A percentile compares a stretch with the other conserved stretches of the same genome.
Conservation (phyloP, 2,113 vertebrate species). For the Chaenocephalus aceratus region DNA sequence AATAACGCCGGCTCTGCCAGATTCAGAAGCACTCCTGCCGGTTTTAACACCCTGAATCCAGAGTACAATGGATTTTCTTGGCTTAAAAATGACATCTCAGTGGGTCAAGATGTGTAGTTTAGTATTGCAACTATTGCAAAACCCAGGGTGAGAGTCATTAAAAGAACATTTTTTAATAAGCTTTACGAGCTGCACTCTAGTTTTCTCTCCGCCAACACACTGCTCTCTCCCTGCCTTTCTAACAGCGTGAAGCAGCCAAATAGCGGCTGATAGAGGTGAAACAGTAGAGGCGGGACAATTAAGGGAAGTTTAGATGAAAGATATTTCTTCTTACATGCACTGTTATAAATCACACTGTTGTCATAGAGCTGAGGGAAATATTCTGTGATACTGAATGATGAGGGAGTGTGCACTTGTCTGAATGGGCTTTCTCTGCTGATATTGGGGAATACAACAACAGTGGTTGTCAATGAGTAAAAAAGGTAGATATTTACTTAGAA, state of each 20-base stretch:
- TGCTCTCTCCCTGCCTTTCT: constrained; percentile 30
- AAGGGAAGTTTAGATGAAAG: constrained; percentile 23
- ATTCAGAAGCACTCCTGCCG: too few relatives aligned
- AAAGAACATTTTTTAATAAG: constrained; percentile 31
- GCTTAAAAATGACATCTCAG: neutral
- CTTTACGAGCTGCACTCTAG: constrained; percentile 1
- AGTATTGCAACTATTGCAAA: neutral
- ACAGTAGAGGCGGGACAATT: constrained; percentile 27
- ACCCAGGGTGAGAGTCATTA: neutral
- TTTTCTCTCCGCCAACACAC: constrained; percentile 27
- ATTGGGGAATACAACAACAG: constrained; percentile 30
- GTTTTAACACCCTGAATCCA: too few relatives aligned
- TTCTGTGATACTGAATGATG: constrained; percentile 61
- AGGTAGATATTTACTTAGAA: too few relatives aligned
- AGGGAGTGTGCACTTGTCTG: constrained; percentile 42
- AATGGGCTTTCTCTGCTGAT: constrained; percentile 20
- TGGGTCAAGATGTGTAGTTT: constrained; percentile 5
- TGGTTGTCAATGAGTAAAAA: neutral
- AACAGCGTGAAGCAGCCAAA: constrained; percentile 38
- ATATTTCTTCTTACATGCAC: constrained; percentile 8
- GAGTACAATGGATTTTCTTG: too few relatives aligned
- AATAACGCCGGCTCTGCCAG: too few relatives aligned
- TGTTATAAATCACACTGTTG: constrained; percentile 47
- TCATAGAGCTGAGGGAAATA: constrained; percentile 40
- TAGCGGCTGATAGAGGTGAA: constrained; percentile 35